These are phyloP conservation scores for Heterocephalus glaber DNA, from an alignment of 2,113 vertebrate genomes.

Conservation along the genomic window DNA sequence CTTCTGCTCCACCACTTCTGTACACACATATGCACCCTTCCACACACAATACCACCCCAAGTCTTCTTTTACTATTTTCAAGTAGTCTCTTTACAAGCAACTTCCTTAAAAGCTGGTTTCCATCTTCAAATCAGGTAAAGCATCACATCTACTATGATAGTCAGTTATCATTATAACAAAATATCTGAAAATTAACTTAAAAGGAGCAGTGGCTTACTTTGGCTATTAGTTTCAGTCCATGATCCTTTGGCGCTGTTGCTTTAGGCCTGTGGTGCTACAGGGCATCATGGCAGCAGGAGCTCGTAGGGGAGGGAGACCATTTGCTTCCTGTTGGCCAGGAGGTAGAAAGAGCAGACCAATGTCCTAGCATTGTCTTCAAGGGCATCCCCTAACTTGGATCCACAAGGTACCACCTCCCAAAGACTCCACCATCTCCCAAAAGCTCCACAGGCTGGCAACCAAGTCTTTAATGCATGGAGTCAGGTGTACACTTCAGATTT, in stretches of 20 bases:
- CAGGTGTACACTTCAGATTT: not conserved
- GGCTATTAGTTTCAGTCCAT: not conserved
- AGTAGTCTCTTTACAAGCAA: not conserved
- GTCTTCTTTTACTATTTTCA: not conserved
- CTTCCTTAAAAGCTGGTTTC: not conserved
- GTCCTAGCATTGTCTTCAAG: not conserved
- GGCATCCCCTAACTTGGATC: not conserved
- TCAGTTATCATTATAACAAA: not conserved
- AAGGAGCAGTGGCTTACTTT: too few species aligned
- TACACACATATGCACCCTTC: not conserved
- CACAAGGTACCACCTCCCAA: not conserved
- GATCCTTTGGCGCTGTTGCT: not conserved
- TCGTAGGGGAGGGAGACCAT: not conserved
- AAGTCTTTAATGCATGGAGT: not conserved
- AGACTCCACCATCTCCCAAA: not conserved
- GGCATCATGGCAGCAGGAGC: not conserved
- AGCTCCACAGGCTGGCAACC: not conserved
- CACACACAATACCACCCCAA: not conserved
- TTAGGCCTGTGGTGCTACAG: not conserved
- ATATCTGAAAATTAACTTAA: not conserved
- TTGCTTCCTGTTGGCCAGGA: not conserved
- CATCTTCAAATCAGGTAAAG: not conserved
- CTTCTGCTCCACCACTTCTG: not conserved
- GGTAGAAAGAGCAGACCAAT: not conserved
- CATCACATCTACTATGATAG: not conserved